Base-by-base conservation (phyloP, 2,113 vertebrate genomes). In the Typhlomys cinereus region DNA sequence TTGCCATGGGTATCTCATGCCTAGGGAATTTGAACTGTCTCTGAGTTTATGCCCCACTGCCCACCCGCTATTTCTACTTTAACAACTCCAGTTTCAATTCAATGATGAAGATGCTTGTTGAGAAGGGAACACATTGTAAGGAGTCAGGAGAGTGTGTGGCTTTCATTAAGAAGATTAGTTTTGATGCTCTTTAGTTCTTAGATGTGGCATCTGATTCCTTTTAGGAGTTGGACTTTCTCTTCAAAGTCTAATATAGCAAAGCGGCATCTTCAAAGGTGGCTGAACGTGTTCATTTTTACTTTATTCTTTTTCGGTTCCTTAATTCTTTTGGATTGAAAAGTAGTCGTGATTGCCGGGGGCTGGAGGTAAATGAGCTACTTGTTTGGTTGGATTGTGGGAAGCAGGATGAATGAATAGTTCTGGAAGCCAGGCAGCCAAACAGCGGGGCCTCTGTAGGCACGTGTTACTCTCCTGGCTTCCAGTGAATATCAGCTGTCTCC, bases 261-360 rank as follows among this genome's bases (percentile, higher is more conserved):
- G 23, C 10, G 25, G 34, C 34, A 66, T 71, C 90, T 79, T 74
- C 81, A 71, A 41, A 67, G 11, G 14, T 54, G 34, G 25, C 13
- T 75, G 69, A 66, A 64, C 54, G 83, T 48, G 79, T 89, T 59
- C 20, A 25, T 89, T 87, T 48, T 87, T 21, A 39, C 25, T 85
- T 89, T 41, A 27, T 85, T 89, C 25, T 84, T 94, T 74, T 48
- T 66, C 27, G 59, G 50, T 48, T 69, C 4, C n/a, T 89, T 90
- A 59, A 52, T 54, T 85, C 50, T 73, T 90, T 44, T 85, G 74
- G 92, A 73, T 50, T n/a, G 36, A 59, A 76, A 69, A 70, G 59
- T 48, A 81, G 73, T 46, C 64, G 89, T 75, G 50, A 88, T 94
- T 74, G 8, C 9, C 74, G 11, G 23, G 61, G 23, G 2, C 74